A percentile compares a stretch with the other conserved stretches of the same genome.
These are phyloP conservation scores for Eupeodes latifasciatus DNA, from an alignment of 2,888 invertebrate species.

Conservation along the genomic window DNA sequence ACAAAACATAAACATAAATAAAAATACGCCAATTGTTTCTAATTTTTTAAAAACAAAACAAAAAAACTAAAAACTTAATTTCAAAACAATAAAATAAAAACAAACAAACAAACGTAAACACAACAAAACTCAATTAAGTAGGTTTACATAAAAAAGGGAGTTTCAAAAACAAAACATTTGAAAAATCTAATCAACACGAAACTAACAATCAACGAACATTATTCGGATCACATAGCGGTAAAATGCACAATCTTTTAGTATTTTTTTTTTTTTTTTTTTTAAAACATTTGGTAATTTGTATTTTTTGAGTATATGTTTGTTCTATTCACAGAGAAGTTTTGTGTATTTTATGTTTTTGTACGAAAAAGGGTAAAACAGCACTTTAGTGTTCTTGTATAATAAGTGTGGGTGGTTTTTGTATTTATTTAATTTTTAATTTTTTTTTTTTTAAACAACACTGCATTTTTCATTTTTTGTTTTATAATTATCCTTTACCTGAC, in stretches of 20 bases:
- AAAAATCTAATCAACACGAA: slow-evolving; percentile 69
- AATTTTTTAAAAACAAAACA: slow-evolving; percentile 7
- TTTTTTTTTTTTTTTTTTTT: too few species aligned
- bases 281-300: slow-evolving; percentile 33
- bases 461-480: slow-evolving; percentile 68
- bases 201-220: slow-evolving; percentile 75
- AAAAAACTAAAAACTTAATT: slow-evolving; percentile 16
- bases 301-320: slow-evolving; percentile 32
- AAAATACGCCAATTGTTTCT: slow-evolving; percentile 55
- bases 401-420: slow-evolving; percentile 42
- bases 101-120: background rate
- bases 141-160: background rate
- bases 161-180: slow-evolving; percentile 32
- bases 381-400: slow-evolving; percentile 72
- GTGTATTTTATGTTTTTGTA: slow-evolving; percentile 22
- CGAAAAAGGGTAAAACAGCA: slow-evolving; percentile 38
- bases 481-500: slow-evolving; percentile 83
- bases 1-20: background rate
- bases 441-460: slow-evolving; percentile 72
- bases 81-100: slow-evolving; percentile 2
- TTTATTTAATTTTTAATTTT: background rate
- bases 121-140: slow-evolving; percentile 17
- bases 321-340: slow-evolving; percentile 35
- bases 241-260: slow-evolving; percentile 66
- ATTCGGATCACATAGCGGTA: slow-evolving; percentile 74